phyloP scores from a whole-genome alignment of 1,140 invertebrate species.

The Megalopta genalis region DNA sequence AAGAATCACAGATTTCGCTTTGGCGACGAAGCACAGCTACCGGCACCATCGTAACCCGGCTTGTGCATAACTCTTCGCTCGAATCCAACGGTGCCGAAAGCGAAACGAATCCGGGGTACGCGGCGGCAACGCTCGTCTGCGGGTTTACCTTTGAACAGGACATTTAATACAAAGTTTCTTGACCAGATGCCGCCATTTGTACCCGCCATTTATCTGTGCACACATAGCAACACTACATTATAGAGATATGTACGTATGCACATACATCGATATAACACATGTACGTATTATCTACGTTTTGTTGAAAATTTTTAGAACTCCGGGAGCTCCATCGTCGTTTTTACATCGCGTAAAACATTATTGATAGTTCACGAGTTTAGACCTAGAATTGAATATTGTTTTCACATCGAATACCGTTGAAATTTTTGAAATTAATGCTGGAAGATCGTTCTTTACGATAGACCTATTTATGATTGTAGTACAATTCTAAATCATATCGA shows the following conservation, averaged over 20 bases:
- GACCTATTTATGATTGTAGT: too few relatives aligned
- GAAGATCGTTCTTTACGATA: too few relatives aligned
- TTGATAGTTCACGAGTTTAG: too few relatives aligned
- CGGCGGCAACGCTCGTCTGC: conserved; percentile 5
- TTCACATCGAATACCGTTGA: too few relatives aligned
- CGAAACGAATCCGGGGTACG: conserved; percentile 29
- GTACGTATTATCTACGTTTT: too few relatives aligned
- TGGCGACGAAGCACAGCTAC: conserved; percentile 66
- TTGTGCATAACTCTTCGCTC: conserved; percentile 3
- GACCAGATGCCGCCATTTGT: conserved; percentile 37
- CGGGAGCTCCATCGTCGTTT: too few relatives aligned
- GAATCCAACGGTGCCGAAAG: conserved; percentile 19
- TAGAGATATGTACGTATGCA: neutral
- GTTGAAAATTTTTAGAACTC: too few relatives aligned
- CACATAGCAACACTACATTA: neutral
- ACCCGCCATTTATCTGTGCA: neutral
- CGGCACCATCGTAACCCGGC: conserved; percentile 65
- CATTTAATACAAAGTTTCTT: conserved; percentile 25
- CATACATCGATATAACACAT: neutral
- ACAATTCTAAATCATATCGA: too few relatives aligned
- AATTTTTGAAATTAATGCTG: too few relatives aligned
- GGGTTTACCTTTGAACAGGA: too few relatives aligned
- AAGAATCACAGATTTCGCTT: conserved; percentile 53
- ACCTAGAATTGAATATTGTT: too few relatives aligned
- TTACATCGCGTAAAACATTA: too few relatives aligned